Conservation (phyloP, 2,797 vertebrate species). For the Schizopygopsis malacanthus region DNA sequence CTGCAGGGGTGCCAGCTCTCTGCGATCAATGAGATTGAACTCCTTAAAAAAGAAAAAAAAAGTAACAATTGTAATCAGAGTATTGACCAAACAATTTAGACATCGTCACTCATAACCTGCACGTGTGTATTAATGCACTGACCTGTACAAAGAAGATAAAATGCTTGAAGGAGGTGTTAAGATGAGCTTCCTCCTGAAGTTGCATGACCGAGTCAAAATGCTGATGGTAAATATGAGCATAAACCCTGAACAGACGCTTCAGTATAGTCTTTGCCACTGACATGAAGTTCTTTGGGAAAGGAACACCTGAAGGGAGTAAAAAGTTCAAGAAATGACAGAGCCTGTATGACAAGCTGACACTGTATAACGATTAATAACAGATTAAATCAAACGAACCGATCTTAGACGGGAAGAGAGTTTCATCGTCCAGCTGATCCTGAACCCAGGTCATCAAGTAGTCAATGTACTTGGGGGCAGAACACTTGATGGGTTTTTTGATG, state of each 20-base stretch:
- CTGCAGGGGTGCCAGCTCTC: slow-evolving; percentile 94
- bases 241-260: slow-evolving; percentile 94
- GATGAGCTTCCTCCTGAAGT: slow-evolving; percentile 96
- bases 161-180: slow-evolving; percentile 99
- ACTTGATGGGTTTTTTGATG: slow-evolving; percentile 97
- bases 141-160: slow-evolving; percentile 99
- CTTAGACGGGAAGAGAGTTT: slow-evolving; percentile 96
- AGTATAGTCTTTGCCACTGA: slow-evolving; percentile 98
- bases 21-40: slow-evolving; percentile 94
- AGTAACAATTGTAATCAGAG: background rate
- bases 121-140: slow-evolving; percentile 40
- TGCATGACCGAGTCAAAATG: slow-evolving; percentile 97
- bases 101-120: no score
- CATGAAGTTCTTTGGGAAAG: slow-evolving; percentile 98
- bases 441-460: slow-evolving; percentile 99
- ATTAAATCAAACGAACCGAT: slow-evolving; percentile 81
- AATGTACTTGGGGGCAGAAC: slow-evolving; percentile 96
- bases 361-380: background rate
- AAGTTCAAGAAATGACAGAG: no score
- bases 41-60: slow-evolving; percentile 76
- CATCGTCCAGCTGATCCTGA: slow-evolving; percentile 96
- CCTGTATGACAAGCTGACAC: background rate
- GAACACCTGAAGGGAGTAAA: slow-evolving; percentile 81
- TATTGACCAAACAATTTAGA: background rate
- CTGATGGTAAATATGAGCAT: slow-evolving; percentile 97